Percentiles rank a stretch among this genome's conserved stretches.
Evolutionary conservation across 2,888 invertebrate species (phyloP).

Genomic region (Drosophila colorata): DNA sequence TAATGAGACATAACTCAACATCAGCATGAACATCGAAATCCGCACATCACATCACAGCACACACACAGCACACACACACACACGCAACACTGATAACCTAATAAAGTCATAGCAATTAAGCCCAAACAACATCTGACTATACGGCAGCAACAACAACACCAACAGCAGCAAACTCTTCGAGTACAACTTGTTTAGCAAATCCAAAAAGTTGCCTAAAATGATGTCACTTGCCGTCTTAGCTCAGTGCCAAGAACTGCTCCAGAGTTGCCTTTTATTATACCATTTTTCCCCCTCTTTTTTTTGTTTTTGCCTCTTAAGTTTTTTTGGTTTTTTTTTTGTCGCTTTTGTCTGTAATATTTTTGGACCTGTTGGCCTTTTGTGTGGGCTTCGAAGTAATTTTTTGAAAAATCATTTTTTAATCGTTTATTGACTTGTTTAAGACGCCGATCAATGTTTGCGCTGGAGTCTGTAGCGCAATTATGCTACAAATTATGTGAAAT

Average conservation of each 20-base stretch:
- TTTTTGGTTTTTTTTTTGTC: conserved; percentile 28
- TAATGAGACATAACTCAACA: conserved; percentile 75
- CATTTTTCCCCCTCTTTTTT: conserved; percentile 34
- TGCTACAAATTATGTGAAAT: conserved; percentile 82
- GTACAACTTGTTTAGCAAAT: conserved; percentile 74
- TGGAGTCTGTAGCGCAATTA: conserved; percentile 19
- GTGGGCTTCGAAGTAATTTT: conserved; percentile 41
- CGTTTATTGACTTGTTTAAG: conserved; percentile 82
- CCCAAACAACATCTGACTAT: conserved; percentile 54
- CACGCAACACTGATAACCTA: conserved; percentile 69
- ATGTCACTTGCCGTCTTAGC: conserved; percentile 71
- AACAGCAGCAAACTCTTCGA: conserved; percentile 39
- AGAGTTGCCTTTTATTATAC: conserved; percentile 64
- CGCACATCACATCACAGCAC: conserved; percentile 14
- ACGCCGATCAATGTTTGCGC: conserved; percentile 61
- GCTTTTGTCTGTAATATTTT: conserved; percentile 55
- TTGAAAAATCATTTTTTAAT: conserved; percentile 76
- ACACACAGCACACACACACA: conserved; percentile 31
- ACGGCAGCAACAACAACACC: conserved; percentile 38
- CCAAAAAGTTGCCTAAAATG: conserved; percentile 70
- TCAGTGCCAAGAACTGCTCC: conserved; percentile 49
- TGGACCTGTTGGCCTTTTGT: conserved; percentile 59
- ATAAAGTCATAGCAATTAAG: conserved; percentile 79
- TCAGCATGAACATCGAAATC: conserved; percentile 54
- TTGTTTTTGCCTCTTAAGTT: conserved; percentile 26